Percentiles rank a stretch among this genome's conserved stretches.
Evolutionary conservation across 2,888 invertebrate species (phyloP).

Genomic region (Lasioglossum calceatum): DNA sequence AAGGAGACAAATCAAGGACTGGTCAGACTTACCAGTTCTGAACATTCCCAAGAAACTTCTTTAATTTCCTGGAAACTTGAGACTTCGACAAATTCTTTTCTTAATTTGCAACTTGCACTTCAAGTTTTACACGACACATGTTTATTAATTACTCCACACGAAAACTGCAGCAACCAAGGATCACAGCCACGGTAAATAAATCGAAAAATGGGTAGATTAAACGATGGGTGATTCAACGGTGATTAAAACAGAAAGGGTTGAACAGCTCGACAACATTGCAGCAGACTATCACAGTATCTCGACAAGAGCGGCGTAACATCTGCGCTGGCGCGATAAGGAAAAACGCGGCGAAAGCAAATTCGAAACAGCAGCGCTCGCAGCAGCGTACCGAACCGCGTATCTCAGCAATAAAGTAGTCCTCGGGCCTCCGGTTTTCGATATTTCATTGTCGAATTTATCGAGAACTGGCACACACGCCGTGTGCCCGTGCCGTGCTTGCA

Average conservation of each 20-base stretch:
- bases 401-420: conserved; percentile 1
- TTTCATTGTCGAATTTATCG: conserved; percentile 53
- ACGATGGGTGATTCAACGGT: neutral
- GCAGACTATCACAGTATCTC: neutral
- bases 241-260: neutral
- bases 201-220: neutral
- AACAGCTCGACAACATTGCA: neutral
- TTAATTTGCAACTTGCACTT: too few relatives aligned
- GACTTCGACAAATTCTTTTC: too few relatives aligned
- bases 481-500: neutral
- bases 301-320: neutral
- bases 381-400: neutral
- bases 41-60: neutral
- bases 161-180: too few relatives aligned
- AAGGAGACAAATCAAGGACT: neutral
- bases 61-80: neutral
- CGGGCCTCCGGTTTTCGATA: neutral
- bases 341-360: conserved; percentile 6
- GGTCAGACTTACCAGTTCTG: neutral
- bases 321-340: neutral
- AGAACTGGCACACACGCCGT: neutral
- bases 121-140: too few relatives aligned
- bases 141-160: too few relatives aligned
- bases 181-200: too few relatives aligned
- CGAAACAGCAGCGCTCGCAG: neutral